Evolutionary conservation across 1,140 invertebrate genomes (phyloP), one percentile per base, ranked within the genome.

Genomic region (Zaprionus ornatus): DNA sequence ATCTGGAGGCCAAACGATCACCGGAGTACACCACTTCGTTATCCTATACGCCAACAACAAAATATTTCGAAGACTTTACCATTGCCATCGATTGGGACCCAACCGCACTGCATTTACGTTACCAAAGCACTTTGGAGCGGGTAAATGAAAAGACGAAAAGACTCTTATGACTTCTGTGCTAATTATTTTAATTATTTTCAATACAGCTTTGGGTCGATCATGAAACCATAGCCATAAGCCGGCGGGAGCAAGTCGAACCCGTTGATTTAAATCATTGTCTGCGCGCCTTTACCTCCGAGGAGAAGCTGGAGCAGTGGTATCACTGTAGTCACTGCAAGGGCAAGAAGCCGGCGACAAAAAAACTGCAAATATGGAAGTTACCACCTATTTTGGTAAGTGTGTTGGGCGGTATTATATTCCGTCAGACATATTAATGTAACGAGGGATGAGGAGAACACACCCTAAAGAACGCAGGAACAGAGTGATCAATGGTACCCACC

Each of bases 351-450:
- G 97, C 97, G 27, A 96, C 95, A 23, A 98, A 98, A 93, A 97
- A 97, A 92, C 93, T 98, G 79, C 97, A 98, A 92, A 97, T 98
- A 57, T 98, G 97, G 97, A 94, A 96, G 70, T 92, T 97, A 69
- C 97, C 97, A 70, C 97, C 97, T 7, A 95, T 98, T 79, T 93
- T 98, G 82, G 97, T 98, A 82, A 94, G 94, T 93, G 42, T 9
- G n/a, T n/a, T n/a, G n/a, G n/a, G n/a, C n/a, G n/a, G n/a, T n/a
- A n/a, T n/a, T n/a, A n/a, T n/a, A n/a, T n/a, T n/a, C n/a, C n/a
- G n/a, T n/a, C n/a, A n/a, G n/a, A n/a, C n/a, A n/a, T n/a, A n/a
- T n/a, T 32, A 10, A 9, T 9, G 10, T 32, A 10, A 0, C 29
- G 3, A 0, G 9, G 29, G 10, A 10, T 32, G 3, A 10, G 3